Conservation (phyloP, 1,140 invertebrate species). For the Elymnias hypermnestra region DNA sequence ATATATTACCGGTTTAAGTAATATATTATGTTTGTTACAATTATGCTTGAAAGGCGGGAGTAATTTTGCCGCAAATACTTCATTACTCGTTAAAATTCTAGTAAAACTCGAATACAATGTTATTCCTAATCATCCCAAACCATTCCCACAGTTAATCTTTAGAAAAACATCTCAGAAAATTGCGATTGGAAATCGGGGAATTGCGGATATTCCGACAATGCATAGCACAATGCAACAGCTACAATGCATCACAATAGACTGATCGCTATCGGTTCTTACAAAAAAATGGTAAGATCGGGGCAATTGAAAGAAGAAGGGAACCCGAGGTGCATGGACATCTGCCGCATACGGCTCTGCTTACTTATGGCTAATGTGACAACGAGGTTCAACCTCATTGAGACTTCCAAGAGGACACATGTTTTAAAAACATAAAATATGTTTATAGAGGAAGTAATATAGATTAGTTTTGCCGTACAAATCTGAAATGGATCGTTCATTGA, state of each 20-base stretch:
- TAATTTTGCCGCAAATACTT: no score
- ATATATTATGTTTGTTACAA: no score
- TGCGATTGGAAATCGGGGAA: conserved; percentile 49
- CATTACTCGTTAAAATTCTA: conserved; percentile 9
- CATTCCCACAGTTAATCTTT: conserved; percentile 51
- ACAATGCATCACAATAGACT: conserved; percentile 52
- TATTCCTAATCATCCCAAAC: conserved; percentile 32
- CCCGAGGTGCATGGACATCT: conserved; percentile 34
- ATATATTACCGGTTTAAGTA: no score
- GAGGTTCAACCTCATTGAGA: conserved; percentile 15
- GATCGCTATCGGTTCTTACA: conserved; percentile 57
- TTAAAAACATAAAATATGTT: no score
- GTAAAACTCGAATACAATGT: conserved; percentile 15
- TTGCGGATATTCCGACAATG: conserved; percentile 56
- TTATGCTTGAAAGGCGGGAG: no score
- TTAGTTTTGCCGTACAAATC: no score
- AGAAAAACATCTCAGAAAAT: conserved; percentile 45
- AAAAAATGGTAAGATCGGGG: conserved; percentile 51
- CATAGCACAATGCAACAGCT: conserved; percentile 16
- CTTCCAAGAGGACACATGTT: conserved; percentile 4
- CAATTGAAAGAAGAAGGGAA: conserved; percentile 53
- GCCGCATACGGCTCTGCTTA: conserved; percentile 44
- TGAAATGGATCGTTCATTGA: no score
- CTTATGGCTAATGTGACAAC: conserved; percentile 28
- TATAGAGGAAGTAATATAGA: no score